phyloP scores from a whole-genome alignment of 2,113 vertebrate genomes.

The Cepphus grylle region DNA sequence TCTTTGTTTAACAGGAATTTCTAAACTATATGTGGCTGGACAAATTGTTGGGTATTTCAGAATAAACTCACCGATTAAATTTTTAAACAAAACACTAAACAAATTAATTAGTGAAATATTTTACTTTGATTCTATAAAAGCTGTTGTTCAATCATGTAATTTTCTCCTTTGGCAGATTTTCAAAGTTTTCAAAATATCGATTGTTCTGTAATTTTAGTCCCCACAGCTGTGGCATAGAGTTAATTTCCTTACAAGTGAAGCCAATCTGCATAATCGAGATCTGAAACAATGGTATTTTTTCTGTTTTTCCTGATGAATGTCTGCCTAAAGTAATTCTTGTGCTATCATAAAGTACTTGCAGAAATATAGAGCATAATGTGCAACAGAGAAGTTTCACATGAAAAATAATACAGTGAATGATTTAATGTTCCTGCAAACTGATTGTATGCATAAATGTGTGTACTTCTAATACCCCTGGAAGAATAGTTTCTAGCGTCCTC shows the following conservation, averaged over 20 bases:
- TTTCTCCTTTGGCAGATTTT: conserved; percentile 75
- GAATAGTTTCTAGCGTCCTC: not conserved
- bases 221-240: conserved; percentile 68
- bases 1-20: not conserved
- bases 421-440: not conserved
- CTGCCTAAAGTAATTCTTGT: conserved; percentile 4
- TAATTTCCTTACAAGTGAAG: conserved; percentile 66
- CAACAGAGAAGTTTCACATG: not conserved
- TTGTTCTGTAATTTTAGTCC: conserved; percentile 65
- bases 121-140: conserved; percentile 51
- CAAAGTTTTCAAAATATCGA: conserved; percentile 73
- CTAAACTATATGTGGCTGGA: not conserved
- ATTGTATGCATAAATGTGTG: not conserved
- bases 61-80: not conserved
- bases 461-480: not conserved
- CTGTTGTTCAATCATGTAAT: conserved; percentile 68
- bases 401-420: not conserved
- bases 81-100: conserved; percentile 12
- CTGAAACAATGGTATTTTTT: conserved; percentile 56
- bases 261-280: conserved; percentile 70
- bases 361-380: not conserved
- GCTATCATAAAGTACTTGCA: not conserved
- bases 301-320: not conserved
- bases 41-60: not conserved
- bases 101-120: conserved; percentile 59